Evolutionary conservation across 2,797 vertebrate species (phyloP), one percentile per base, ranked within the genome.

Genomic region (Pseudochirops corinnae): DNA sequence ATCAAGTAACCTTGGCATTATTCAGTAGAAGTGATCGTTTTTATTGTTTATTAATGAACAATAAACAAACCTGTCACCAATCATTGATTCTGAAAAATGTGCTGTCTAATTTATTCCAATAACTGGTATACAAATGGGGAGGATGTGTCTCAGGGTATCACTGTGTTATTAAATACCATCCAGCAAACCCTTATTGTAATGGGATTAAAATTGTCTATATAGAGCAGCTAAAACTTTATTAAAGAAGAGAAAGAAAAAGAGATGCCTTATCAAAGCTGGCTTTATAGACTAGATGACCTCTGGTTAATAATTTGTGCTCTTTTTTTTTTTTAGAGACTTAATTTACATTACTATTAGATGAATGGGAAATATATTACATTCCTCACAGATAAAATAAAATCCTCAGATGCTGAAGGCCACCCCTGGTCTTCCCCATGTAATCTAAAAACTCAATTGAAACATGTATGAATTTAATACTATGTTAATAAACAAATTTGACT

Each of bases 1-100:
- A 98, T 98, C 96, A 97, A 92, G 97, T 96, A 96, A 94, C 93
- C 90, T 93, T 93, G 29, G 28, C 74, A 82, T 95, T 94, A 96
- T 97, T 96, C 91, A 55, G 92, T 91, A 91, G 92, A 90, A 96
- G 96, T 31, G 6, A 93, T 97, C 91, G 96, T 93, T 39, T 97
- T 98, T 97, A 56, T 96, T 98, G 97, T 97, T 98, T 98, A 98
- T 98, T 98, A 98, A 98, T 97, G 97, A 98, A 97, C 67, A 96
- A 96, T 97, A 98, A 98, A 98, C 96, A 98, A 94, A 94, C 74
- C 95, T 97, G 97, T 97, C 97, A 93, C 95, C 94, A 96, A 39
- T 96, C 97, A 96, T 90, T 57, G 96, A 95, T 96, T 97, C 97
- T 98, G 97, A 98, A 97, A 95, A 97, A 95, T 97, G 92, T 67